Base-by-base conservation (phyloP, 2,113 vertebrate genomes). In the Pseudopipra pipra region DNA sequence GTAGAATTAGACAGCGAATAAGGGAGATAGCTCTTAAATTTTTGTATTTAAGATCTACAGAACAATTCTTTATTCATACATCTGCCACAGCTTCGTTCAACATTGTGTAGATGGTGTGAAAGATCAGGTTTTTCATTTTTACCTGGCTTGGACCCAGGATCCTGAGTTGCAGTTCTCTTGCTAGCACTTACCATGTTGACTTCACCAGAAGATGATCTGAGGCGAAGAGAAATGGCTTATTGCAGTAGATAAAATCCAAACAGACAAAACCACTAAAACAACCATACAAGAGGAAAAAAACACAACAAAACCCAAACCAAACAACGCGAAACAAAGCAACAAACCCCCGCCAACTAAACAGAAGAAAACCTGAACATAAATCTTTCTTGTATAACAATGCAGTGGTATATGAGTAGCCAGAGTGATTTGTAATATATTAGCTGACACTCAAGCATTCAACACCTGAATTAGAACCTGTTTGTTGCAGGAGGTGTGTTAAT, bases 221-320 rank as follows among this genome's bases (percentile, higher is more conserved):
- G 25, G 8, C 46, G 27, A 79, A 76, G 52, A 75, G 56, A 75
- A 86, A n/a, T 59, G 71, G n/a, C 12, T 83, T 2, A 1, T 65
- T 65, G 23, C 14, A 54, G 8, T 67, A 86, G 44, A 37, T 1
- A 12, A 71, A 78, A 75, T 28, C 3, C 46, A 58, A 37, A 4
- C 7, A 59, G 52, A 28, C 2, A 55, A 79, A 63, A 9, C 17
- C 5, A 6, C 24, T 17, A 47, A 63, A 88, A 31, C 1, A 21
- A 25, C 14, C 0, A 1, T 41, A 65, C 2, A 39, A 78, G 46
- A 68, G 41, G 25, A 4, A 0, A 25, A 44, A 12, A 21, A 52
- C 46, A 12, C 49, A 52, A 14, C 20, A 52, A 28, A 14, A 18
- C 23, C 24, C 56, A 44, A 66, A 9, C 13, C 33, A 56, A 65